A percentile compares a stretch with the other conserved stretches of the same genome.
phyloP scores from a whole-genome alignment of 2,888 invertebrate genomes.

The Pammene aurita region DNA sequence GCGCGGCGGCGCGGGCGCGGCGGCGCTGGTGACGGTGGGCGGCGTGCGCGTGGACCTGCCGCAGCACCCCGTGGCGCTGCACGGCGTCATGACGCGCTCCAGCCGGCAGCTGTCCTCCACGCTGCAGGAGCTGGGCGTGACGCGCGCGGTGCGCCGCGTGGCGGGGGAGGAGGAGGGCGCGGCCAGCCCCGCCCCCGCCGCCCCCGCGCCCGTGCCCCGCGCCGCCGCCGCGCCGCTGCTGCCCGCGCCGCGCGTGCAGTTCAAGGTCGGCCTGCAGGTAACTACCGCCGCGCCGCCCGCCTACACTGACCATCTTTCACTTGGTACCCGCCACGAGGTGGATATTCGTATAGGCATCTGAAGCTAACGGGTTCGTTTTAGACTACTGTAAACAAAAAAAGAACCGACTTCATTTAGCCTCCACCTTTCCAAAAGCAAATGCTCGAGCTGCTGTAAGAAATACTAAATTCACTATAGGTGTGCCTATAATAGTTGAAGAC shows the following conservation, averaged over 20 bases:
- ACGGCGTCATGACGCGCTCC: slow-evolving; percentile 98
- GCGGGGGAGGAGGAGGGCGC: slow-evolving; percentile 82
- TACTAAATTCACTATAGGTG: too few relatives aligned
- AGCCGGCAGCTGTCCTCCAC: slow-evolving; percentile 96
- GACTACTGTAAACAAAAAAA: too few relatives aligned
- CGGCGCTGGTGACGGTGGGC: slow-evolving; percentile 92
- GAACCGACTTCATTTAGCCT: too few relatives aligned
- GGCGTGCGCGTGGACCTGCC: slow-evolving; percentile 97
- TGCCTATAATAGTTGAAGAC: too few relatives aligned
- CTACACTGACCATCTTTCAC: too few relatives aligned
- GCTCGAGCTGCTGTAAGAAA: too few relatives aligned
- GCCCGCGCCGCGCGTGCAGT: slow-evolving; percentile 94
- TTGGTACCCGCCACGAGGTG: too few relatives aligned
- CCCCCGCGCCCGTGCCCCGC: slow-evolving; percentile 51
- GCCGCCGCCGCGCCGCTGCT: slow-evolving; percentile 81
- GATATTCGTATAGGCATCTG: too few relatives aligned
- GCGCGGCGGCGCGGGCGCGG: slow-evolving; percentile 89
- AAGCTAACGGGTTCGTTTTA: too few relatives aligned
- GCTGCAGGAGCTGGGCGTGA: slow-evolving; percentile 93
- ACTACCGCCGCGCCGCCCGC: not conserved
- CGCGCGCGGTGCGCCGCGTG: slow-evolving; percentile 89
- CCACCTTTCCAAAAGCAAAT: too few relatives aligned
- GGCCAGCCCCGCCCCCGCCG: slow-evolving; percentile 62
- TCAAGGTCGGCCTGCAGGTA: slow-evolving; percentile 90
- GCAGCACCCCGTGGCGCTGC: slow-evolving; percentile 98